Conservation (phyloP, 2,888 invertebrate species). For the Harpalus rubripes region DNA sequence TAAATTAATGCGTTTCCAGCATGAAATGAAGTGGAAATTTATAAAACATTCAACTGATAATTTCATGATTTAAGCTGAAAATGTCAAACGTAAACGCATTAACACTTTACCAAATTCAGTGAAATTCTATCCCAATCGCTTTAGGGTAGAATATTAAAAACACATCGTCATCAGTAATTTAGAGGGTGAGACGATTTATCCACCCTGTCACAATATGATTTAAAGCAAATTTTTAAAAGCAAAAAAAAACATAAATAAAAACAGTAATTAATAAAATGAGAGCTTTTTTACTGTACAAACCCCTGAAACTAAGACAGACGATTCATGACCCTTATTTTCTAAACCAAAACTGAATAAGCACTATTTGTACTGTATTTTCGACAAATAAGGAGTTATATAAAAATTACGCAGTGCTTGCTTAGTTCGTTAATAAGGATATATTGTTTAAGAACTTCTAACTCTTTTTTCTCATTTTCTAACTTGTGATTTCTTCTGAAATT, state of each 20-base stretch:
- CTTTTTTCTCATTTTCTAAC: too few relatives aligned
- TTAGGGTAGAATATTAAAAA: constrained; percentile 3
- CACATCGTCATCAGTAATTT: background rate
- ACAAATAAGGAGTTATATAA: too few relatives aligned
- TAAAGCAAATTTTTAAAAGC: background rate
- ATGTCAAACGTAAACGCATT: constrained; percentile 2
- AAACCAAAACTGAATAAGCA: too few relatives aligned
- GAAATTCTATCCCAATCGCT: constrained; percentile 1
- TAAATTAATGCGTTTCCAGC: background rate
- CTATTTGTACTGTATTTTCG: too few relatives aligned
- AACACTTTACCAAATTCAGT: background rate
- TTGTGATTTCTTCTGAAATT: too few relatives aligned
- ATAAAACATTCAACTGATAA: constrained; percentile 7
- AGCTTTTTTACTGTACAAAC: too few relatives aligned
- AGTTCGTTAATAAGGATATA: too few relatives aligned
- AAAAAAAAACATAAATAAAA: background rate
- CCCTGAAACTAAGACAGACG: too few relatives aligned
- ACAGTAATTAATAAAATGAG: background rate
- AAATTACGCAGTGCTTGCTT: too few relatives aligned
- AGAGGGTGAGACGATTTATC: background rate
- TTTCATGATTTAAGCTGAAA: background rate
- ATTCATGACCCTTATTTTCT: too few relatives aligned
- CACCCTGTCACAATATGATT: background rate
- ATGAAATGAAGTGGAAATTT: constrained; percentile 3
- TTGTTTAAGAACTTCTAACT: too few relatives aligned